These are phyloP conservation scores for Capreolus pygargus DNA, from an alignment of 2,113 vertebrate genomes.

Conservation along the genomic window DNA sequence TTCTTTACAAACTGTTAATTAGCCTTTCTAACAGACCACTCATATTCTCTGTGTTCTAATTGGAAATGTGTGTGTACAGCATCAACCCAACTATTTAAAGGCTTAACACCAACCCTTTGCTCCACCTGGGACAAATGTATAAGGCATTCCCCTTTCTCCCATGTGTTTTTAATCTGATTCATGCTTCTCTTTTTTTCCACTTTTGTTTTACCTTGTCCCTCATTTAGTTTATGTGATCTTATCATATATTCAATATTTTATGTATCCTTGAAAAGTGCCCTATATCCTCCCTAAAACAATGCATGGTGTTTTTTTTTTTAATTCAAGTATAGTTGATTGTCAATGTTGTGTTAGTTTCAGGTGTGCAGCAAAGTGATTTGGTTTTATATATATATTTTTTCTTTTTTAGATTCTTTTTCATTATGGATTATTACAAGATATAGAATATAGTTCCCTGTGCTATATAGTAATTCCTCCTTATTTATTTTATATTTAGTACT, in stretches of 20 bases:
- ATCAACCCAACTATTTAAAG: neutral
- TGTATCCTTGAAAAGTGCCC: neutral
- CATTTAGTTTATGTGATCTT: neutral
- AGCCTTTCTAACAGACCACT: neutral
- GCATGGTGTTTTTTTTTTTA: neutral
- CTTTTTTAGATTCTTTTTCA: neutral
- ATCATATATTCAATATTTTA: neutral
- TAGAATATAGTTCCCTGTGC: neutral
- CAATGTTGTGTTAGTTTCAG: neutral
- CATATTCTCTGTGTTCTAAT: neutral
- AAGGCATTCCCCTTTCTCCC: neutral
- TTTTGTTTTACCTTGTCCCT: neutral
- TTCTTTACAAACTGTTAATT: neutral
- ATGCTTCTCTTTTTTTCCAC: neutral
- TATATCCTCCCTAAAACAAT: neutral
- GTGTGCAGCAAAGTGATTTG: neutral
- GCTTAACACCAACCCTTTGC: neutral
- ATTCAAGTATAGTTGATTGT: neutral
- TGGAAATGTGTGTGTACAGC: neutral
- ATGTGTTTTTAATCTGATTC: neutral
- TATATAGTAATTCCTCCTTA: neutral
- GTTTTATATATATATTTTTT: neutral
- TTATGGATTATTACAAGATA: neutral
- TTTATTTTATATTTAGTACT: neutral
- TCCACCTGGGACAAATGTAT: neutral